Base-by-base conservation (phyloP, 2,113 vertebrate species). In the Chaetorhynchus papuensis region DNA sequence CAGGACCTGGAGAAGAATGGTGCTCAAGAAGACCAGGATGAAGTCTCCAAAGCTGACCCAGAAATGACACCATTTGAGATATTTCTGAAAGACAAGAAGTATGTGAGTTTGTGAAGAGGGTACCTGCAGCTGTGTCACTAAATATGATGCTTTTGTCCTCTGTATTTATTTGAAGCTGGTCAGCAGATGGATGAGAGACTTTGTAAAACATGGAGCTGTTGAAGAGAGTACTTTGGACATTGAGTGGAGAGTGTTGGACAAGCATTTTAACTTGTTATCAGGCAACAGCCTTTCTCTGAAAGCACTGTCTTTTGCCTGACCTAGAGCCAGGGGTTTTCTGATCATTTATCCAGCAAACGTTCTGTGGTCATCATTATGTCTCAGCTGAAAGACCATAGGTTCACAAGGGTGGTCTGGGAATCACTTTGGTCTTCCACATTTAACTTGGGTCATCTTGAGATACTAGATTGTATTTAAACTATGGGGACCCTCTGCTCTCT, bases 81-180 rank as follows among this genome's bases (percentile, higher is more conserved):
- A 88, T 97, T 97, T 95, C 97, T 99, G 89, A 99, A 98, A 96
- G 99, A 99, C 87, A 98, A 98, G 96, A 99, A 98, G 99, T 99
- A 97, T n/a, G 28, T 82, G 79, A 47, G 19, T 90, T 93, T 60
- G 30, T 35, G 50, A 83, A 54, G 28, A 95, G 31, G 44, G 31
- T 93, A 70, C 70, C 41, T 94, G 60, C 77, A 90, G 72, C 83
- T 93, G 10, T 94, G 39, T 82, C 26, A 42, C 65, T 94, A 63
- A 53, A 70, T 78, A 53, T 35, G 33, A 57, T 83, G 49, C 28
- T 66, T 97, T 95, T 61, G 31, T 83, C 27, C 26, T 90, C 24
- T 74, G 10, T 69, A 26, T 59, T 70, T 68, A 21, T 20, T 77
- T 57, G 71, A 11, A 47, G 12, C 10, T 83, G 23, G 33, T 66